Evolutionary conservation across 2,888 invertebrate species (phyloP), one percentile per base, ranked within the genome.

Genomic region (Hydrotaea cyrtoneurina): DNA sequence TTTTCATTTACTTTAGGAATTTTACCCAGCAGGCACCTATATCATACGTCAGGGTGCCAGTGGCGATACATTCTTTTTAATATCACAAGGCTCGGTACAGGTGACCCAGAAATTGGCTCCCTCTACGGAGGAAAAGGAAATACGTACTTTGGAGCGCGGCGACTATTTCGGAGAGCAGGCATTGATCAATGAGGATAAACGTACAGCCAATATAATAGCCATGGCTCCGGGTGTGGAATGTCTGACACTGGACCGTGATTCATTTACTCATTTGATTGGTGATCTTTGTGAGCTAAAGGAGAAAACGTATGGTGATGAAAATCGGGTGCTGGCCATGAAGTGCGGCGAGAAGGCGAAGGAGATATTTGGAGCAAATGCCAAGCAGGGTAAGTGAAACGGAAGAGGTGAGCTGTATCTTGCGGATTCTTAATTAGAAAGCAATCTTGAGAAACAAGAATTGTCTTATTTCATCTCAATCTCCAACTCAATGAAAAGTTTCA

Each of bases 131-230:
- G 96, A 96, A 87, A 94, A 95, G 77, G 94, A 95, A 43, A 94
- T 98, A 36, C 95, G 96, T 0, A 93, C 94, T 0, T 93, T 97
- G 15, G 93, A 93, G 11, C 94, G 95, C 62, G 98, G 98, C 0
- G 95, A 97, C 86, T 98, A 96, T 92, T 98, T 98, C 90, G 98
- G 98, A 0, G 98, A 98, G 90, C 95, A 96, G 89, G 98, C 98
- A 0, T 93, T 98, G 73, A 93, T 97, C 80, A 96, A 96, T 89
- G 97, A 98, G 89, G 97, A 98, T 89, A 95, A 96, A 76, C 94
- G 98, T 59, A 96, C 98, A 43, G 98, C 98, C 7, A 98, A 97
- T 85, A 97, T 98, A 36, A 97, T 97, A n/a, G 98, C 98, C 0
- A 93, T 96, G 89, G 94, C 95, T 76, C 95, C 98, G 53, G 95